Evolutionary conservation across 2,888 invertebrate species (phyloP).

Genomic region (Tinea pellionella): DNA sequence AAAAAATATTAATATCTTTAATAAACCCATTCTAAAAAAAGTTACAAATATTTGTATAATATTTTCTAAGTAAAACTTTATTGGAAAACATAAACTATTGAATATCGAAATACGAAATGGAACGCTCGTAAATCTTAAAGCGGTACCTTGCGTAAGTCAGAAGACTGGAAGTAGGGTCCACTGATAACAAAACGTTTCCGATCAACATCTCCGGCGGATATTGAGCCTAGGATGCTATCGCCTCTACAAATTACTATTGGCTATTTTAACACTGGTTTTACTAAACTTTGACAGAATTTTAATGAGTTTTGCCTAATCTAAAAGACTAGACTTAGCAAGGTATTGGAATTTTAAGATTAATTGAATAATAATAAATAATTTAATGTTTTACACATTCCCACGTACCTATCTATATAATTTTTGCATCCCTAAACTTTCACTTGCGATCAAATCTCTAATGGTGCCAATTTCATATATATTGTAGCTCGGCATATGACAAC

Average conservation of each 20-base stretch:
- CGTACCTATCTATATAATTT: too few species aligned
- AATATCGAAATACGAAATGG: background rate
- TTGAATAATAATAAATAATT: too few species aligned
- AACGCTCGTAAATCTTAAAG: background rate
- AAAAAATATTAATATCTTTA: too few species aligned
- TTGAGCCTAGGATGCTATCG: constrained; percentile 13
- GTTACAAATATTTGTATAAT: too few species aligned
- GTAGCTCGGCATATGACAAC: too few species aligned
- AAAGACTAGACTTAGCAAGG: background rate
- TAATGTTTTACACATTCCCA: too few species aligned
- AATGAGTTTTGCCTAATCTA: constrained; percentile 10
- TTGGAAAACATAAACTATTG: background rate
- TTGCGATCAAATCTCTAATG: too few species aligned
- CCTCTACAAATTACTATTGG: constrained; percentile 19
- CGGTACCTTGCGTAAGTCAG: background rate
- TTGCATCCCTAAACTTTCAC: too few species aligned
- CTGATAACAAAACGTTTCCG: constrained; percentile 21
- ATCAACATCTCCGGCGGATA: constrained; percentile 20
- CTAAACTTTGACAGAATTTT: constrained; percentile 16
- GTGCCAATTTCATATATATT: too few species aligned
- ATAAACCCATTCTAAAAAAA: too few species aligned
- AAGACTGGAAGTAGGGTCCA: background rate
- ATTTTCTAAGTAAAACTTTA: too few species aligned
- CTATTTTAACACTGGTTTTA: background rate
- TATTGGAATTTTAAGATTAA: too few species aligned